Conservation (phyloP, 2,113 vertebrate genomes). For the Xiphophorus couchianus region DNA sequence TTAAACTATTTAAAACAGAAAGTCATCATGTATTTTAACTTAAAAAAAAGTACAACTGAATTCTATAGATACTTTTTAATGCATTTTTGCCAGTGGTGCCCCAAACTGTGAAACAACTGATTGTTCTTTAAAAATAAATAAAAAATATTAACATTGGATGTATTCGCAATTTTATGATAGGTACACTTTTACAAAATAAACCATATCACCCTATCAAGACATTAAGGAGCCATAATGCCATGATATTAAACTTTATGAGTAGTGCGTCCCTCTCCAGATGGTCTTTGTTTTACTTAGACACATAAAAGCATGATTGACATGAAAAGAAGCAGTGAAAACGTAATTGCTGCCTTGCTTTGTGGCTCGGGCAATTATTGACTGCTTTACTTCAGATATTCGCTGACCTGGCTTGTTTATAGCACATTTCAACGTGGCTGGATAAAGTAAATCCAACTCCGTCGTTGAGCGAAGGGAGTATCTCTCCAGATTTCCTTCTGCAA, state of each 20-base stretch:
- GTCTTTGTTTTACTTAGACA: background rate
- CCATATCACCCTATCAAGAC: background rate
- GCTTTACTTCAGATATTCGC: background rate
- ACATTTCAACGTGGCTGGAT: background rate
- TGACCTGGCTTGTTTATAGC: background rate
- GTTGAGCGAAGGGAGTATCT: background rate
- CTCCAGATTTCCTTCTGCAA: background rate
- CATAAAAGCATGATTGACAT: background rate
- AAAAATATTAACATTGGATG: background rate
- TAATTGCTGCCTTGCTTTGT: no score
- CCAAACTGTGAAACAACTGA: no score
- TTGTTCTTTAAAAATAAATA: no score
- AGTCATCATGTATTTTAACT: no score
- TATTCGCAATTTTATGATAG: background rate
- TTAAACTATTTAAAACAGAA: no score
- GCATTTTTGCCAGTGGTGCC: no score
- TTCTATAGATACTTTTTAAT: no score
- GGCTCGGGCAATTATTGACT: background rate
- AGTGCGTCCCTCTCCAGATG: background rate
- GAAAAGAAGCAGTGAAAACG: background rate
- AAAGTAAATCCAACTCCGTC: slow-evolving; percentile 1
- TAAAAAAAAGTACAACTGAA: no score
- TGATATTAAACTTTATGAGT: background rate
- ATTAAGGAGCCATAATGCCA: background rate
- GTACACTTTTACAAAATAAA: background rate